Base-by-base conservation (phyloP, 2,113 vertebrate species). In the Nymphicus hollandicus region DNA sequence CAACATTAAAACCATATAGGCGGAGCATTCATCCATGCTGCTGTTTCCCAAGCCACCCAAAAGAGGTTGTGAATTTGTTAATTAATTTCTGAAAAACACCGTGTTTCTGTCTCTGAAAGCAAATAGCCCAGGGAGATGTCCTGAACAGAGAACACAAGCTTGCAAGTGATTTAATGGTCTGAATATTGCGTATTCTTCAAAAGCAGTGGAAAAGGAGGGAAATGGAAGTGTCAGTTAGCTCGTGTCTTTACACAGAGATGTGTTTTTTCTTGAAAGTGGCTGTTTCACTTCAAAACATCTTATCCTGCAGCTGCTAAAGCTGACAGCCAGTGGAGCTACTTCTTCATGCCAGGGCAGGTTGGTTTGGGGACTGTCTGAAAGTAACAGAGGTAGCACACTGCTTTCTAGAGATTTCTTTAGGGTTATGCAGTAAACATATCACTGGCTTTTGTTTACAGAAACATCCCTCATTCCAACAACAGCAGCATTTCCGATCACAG, bases 381-480 rank as follows among this genome's bases (percentile, higher is more conserved):
- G 50, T 20, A 72, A 68, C 3, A 25, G 39, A 81, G 46, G 25
- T 33, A 58, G 43, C 47, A 55, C 29, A 16, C 68, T 64, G 44
- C 61, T 95, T 92, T 89, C 84, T 50, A 85, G 73, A 92, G 35
- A 71, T 68, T 91, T 86, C 83, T 74, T 58, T 65, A 53, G 17
- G 27, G 29, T n/a, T 70, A 19, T 58, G 39, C 46, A 71, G 55
- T 31, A 31, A 74, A 55, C 17, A 3, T 33, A 39, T 15, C 6
- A 1, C 49, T 46, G n/a, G 15, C 39, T 71, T n/a, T 82, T 89
- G 64, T 43, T 56, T 70, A 17, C 64, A 56, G 63, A 80, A 90
- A 70, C 49, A 47, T 70, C 82, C 68, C 46, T 80, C n/a, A 20
- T 17, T 77, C n/a, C 33, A 58, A 23, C 55, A n/a, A 31, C 64